Evolutionary conservation across 2,797 vertebrate genomes (phyloP).

Genomic region (Hippoglossus hippoglossus): DNA sequence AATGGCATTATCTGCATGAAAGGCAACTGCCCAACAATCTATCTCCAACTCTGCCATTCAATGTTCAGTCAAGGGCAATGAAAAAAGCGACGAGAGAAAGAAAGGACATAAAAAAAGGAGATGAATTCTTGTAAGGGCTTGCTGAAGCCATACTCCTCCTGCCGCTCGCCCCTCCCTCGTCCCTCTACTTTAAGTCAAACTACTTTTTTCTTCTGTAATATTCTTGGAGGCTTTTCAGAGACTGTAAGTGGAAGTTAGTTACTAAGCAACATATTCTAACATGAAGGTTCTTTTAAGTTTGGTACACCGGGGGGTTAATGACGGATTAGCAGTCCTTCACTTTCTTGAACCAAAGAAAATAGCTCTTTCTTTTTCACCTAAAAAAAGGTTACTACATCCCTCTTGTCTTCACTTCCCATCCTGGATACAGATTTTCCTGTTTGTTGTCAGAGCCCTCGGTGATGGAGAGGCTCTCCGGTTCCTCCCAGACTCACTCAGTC

Average conservation of each 20-base stretch:
- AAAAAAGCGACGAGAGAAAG: conserved; percentile 35
- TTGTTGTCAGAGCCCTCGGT: conserved; percentile 27
- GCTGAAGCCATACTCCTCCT: conserved; percentile 32
- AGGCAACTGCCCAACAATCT: conserved; percentile 96
- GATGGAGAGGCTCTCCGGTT: conserved; percentile 37
- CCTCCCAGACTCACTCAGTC: conserved; percentile 17
- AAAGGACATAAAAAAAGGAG: conserved; percentile 56
- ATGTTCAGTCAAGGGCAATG: conserved; percentile 88
- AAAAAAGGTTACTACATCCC: neutral
- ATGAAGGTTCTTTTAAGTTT: conserved; percentile 53
- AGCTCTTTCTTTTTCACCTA: conserved; percentile 24
- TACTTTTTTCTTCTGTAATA: conserved; percentile 47
- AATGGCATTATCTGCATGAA: conserved; percentile 99
- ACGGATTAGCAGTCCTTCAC: conserved; percentile 60
- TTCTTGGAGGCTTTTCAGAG: conserved; percentile 51
- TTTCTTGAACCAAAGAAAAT: conserved; percentile 46
- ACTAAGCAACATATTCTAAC: conserved; percentile 76
- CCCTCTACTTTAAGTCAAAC: conserved; percentile 50
- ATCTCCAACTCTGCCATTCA: conserved; percentile 93
- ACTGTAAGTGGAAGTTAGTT: conserved; percentile 59
- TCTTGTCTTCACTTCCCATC: conserved; percentile 23
- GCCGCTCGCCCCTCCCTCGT: conserved; percentile 12
- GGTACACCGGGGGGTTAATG: conserved; percentile 61
- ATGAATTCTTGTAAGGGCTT: conserved; percentile 45
- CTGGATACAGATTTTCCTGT: conserved; percentile 7